Conservation (phyloP, 2,888 invertebrate genomes). For the Noctuana brunneofusca region DNA sequence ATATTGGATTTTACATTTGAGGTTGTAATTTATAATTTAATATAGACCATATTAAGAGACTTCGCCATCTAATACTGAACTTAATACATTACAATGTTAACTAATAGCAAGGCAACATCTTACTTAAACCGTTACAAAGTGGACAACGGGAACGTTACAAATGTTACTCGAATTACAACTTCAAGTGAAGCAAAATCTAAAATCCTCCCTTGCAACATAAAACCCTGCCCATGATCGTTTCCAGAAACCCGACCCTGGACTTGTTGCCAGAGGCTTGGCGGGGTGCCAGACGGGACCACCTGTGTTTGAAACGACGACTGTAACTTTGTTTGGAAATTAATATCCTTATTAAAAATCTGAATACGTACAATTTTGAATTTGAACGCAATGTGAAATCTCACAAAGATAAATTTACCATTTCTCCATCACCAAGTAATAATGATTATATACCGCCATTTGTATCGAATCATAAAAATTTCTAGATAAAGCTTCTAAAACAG, state of each 20-base stretch:
- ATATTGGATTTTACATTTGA: no score
- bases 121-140: background rate
- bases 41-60: no score
- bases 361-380: background rate
- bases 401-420: no score
- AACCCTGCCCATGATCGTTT: slow-evolving; percentile 27
- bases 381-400: no score
- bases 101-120: no score
- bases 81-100: no score
- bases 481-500: no score
- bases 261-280: slow-evolving; percentile 41
- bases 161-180: slow-evolving; percentile 29
- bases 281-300: slow-evolving; percentile 40
- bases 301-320: slow-evolving; percentile 33
- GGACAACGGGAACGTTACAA: slow-evolving; percentile 28
- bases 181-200: slow-evolving; percentile 25
- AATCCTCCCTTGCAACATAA: slow-evolving; percentile 28
- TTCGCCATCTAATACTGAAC: no score
- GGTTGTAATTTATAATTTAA: no score
- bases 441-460: no score
- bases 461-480: no score
- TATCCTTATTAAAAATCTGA: background rate
- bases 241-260: slow-evolving; percentile 35
- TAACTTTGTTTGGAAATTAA: slow-evolving; percentile 1
- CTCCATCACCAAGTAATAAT: no score